Evolutionary conservation across 2,888 invertebrate species (phyloP), one percentile per base, ranked within the genome.

Genomic region (Amiota communis): DNA sequence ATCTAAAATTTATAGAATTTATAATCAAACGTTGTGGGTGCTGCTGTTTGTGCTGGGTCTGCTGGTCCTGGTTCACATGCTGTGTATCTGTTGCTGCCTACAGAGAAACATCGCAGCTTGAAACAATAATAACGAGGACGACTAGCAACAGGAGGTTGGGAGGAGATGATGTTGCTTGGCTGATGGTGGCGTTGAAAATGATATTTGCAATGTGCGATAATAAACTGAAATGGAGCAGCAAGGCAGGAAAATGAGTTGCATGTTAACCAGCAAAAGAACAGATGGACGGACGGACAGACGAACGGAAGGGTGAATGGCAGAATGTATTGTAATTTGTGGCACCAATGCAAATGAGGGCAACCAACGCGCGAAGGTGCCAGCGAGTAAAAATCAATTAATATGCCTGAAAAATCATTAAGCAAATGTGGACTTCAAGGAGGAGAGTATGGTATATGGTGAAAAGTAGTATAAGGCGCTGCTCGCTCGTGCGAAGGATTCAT

Each of bases 1-100:
- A 83, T 83, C 85, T 83, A 83, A 83, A 85, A 83, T 83, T 83
- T 83, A 83, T 83, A 83, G 83, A 83, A 83, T 83, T 85, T 83
- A 75, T 82, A 83, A 83, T 75, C 77, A 85, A 76, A 73, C 75
- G 74, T 20, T n/a, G 20, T 49, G 20, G 64, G 64, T 64, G 79
- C 80, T 80, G 78, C 80, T 80, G 3, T 3, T 12, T n/a, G 0
- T 51, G 53, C 53, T 51, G 53, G 53, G 1, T 1, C 12, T n/a
- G 53, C 53, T 51, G 53, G 53, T 12, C 4, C 12, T n/a, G 53
- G 8, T 51, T 51, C 53, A 3, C n/a, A 51, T 51, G 13, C n/a
- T 53, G 53, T 53, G 53, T 53, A 8, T 53, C n/a, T 53, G 15
- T 53, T 9, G 53, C n/a, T n/a, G n/a, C 15, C n/a, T 9, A 53